These are phyloP conservation scores for Clistopyga incitator DNA, from an alignment of 2,888 invertebrate genomes.

Conservation along the genomic window DNA sequence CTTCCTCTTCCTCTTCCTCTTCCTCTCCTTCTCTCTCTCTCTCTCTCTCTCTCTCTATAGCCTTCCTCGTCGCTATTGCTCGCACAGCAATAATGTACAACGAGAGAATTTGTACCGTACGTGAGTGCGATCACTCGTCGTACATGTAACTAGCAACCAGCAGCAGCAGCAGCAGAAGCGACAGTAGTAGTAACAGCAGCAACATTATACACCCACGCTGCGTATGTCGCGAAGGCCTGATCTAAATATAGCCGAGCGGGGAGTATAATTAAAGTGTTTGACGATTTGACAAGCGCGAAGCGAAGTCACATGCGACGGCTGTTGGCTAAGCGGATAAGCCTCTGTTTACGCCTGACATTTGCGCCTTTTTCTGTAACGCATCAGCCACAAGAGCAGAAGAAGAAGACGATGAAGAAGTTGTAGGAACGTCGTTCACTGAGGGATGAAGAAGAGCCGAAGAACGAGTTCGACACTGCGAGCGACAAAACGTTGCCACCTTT, in stretches of 20 bases:
- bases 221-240: conserved; percentile 67
- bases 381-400: conserved; percentile 2
- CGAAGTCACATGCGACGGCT: conserved; percentile 76
- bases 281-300: conserved; percentile 77
- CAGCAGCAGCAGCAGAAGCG: neutral
- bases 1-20: neutral
- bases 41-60: neutral
- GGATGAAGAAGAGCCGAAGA: neutral
- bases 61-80: conserved; percentile 17
- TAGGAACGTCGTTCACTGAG: neutral
- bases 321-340: conserved; percentile 75
- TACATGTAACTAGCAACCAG: conserved; percentile 4
- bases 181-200: conserved; percentile 4
- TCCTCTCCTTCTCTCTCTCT: neutral
- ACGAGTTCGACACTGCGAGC: neutral
- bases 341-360: conserved; percentile 74
- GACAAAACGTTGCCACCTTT: neutral
- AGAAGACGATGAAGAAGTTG: neutral
- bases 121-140: conserved; percentile 33
- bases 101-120: conserved; percentile 17
- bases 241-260: conserved; percentile 75
- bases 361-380: conserved; percentile 62
- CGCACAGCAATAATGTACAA: conserved; percentile 22
- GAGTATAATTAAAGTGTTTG: conserved; percentile 79
- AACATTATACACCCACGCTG: conserved; percentile 39